Evolutionary conservation across 2,797 vertebrate genomes (phyloP).

Genomic region (Urocyon cinereoargenteus): DNA sequence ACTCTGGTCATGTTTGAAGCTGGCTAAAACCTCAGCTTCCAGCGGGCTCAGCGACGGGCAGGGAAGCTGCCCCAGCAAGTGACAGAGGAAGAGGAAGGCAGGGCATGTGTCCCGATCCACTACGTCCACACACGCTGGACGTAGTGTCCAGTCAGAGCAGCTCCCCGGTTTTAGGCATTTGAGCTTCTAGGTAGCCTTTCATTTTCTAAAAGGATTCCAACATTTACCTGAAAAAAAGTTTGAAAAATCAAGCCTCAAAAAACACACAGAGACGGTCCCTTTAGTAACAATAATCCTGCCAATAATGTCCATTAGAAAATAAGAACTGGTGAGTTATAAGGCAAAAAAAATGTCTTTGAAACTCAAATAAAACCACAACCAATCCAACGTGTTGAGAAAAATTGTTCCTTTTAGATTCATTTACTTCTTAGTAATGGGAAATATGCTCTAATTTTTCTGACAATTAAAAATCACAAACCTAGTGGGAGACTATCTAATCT

Average conservation of each 20-base stretch:
- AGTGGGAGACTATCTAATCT: background rate
- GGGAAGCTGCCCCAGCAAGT: background rate
- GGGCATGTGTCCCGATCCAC: background rate
- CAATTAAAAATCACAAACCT: background rate
- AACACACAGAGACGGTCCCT: background rate
- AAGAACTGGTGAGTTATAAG: background rate
- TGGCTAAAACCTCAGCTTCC: background rate
- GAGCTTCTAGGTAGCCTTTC: background rate
- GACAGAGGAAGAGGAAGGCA: background rate
- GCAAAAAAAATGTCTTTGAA: background rate
- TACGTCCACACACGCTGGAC: too few species aligned
- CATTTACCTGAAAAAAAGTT: background rate
- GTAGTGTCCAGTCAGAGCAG: background rate
- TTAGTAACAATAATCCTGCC: background rate
- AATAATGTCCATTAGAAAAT: background rate
- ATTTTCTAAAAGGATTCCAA: background rate
- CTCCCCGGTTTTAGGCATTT: background rate
- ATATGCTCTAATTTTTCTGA: background rate
- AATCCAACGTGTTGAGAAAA: background rate
- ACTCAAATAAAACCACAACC: background rate
- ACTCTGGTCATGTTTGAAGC: background rate
- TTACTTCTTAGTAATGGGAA: background rate
- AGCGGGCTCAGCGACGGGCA: background rate
- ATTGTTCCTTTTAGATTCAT: background rate
- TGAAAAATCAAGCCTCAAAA: background rate